Percentiles rank a stretch among this genome's conserved stretches.
Evolutionary conservation across 2,888 invertebrate species (phyloP).

Genomic region (Netelia virgata): DNA sequence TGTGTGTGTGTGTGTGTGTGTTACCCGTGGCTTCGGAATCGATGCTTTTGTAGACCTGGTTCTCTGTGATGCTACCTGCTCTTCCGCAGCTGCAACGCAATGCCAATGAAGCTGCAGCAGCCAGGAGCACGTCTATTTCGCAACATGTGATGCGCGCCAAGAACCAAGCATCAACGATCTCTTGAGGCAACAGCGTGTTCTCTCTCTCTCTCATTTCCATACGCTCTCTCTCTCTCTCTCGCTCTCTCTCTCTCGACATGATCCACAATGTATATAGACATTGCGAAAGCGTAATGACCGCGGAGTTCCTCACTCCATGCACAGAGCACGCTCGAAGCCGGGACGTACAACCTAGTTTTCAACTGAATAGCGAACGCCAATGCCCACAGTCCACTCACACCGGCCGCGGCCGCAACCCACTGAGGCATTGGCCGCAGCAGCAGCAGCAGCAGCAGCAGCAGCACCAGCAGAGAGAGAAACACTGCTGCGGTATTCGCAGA

Average conservation of each 20-base stretch:
- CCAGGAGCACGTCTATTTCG: slow-evolving; percentile 43
- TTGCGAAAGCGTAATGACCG: slow-evolving; percentile 61
- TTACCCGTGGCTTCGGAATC: slow-evolving; percentile 30
- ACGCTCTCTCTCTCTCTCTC: slow-evolving; percentile 48
- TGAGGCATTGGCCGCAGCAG: slow-evolving; percentile 53
- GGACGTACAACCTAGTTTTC: slow-evolving; percentile 62
- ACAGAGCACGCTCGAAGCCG: slow-evolving; percentile 31
- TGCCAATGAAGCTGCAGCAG: slow-evolving; percentile 14
- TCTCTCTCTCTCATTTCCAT: slow-evolving; percentile 24
- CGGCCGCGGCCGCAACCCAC: slow-evolving; percentile 38
- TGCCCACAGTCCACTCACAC: slow-evolving; percentile 49
- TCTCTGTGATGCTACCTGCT: slow-evolving; percentile 50
- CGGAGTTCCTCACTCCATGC: slow-evolving; percentile 60
- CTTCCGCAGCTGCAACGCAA: slow-evolving; percentile 25
- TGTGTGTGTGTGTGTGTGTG: too few relatives aligned
- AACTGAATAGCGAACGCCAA: slow-evolving; percentile 47
- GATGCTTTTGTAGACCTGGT: slow-evolving; percentile 39
- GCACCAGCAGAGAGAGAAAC: background rate
- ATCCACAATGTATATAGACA: slow-evolving; percentile 37
- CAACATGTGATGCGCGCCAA: slow-evolving; percentile 27
- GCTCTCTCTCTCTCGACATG: slow-evolving; percentile 53
- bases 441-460: too few relatives aligned
- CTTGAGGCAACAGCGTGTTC: slow-evolving; percentile 31
- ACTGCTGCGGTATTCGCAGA: slow-evolving; percentile 16
- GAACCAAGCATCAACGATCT: slow-evolving; percentile 8